A percentile compares a stretch with the other conserved stretches of the same genome.
Evolutionary conservation across 2,797 vertebrate species (phyloP).

Genomic region (Falco columbarius): DNA sequence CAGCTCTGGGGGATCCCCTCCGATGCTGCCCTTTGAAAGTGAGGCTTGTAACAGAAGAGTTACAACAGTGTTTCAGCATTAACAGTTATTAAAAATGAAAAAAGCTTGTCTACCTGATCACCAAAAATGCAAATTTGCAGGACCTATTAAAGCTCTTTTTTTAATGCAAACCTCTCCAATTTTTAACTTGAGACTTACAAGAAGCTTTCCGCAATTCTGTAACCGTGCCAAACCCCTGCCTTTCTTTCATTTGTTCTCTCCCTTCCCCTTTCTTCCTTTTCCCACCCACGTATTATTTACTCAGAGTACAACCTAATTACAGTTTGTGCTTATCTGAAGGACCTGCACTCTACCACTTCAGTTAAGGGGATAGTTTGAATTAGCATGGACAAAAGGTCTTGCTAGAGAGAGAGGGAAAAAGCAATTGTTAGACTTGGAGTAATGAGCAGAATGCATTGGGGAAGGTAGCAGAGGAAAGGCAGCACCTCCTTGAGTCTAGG

Average conservation of each 20-base stretch:
- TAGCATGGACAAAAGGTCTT: constrained; percentile 4
- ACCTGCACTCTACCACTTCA: background rate
- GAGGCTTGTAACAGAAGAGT: background rate
- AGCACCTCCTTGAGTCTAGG: background rate
- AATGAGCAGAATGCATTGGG: background rate
- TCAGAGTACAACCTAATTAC: constrained; percentile 32
- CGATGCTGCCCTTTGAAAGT: background rate
- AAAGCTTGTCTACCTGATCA: background rate
- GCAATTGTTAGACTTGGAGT: background rate
- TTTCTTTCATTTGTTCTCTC: background rate
- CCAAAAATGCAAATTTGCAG: background rate
- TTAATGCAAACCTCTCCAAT: background rate
- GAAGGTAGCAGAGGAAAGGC: background rate
- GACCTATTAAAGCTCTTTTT: background rate
- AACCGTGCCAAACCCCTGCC: constrained; percentile 24
- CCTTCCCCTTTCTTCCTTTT: constrained; percentile 8
- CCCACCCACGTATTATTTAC: constrained; percentile 48
- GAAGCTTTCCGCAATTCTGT: constrained; percentile 7
- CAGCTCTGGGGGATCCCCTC: background rate
- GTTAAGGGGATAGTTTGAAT: background rate
- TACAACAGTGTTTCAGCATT: background rate
- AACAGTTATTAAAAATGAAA: background rate
- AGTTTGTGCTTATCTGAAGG: constrained; percentile 34
- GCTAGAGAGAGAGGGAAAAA: background rate
- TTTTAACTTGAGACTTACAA: constrained; percentile 17